A percentile compares a stretch with the other conserved stretches of the same genome.
Evolutionary conservation across 2,797 vertebrate species (phyloP).

Genomic region (Lagothrix lagotricha): DNA sequence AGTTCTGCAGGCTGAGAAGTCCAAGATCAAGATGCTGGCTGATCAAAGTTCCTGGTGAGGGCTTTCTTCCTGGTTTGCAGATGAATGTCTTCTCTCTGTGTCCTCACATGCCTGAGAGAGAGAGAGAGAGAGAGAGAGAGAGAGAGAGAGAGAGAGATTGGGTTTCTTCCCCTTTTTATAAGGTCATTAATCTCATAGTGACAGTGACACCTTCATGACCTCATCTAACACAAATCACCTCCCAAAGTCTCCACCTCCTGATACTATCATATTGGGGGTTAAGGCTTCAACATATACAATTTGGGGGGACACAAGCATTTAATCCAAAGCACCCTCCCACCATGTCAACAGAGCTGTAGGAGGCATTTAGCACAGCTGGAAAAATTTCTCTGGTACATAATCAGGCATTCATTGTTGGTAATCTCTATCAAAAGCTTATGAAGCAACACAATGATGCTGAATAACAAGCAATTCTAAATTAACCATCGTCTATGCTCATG

Average conservation of each 20-base stretch:
- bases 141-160: too few relatives aligned
- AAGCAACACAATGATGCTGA: conserved; percentile 8
- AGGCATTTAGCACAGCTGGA: conserved; percentile 19
- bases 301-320: neutral
- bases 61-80: neutral
- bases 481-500: neutral
- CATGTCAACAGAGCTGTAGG: neutral
- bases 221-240: neutral
- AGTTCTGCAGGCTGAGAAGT: neutral
- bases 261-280: neutral
- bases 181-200: neutral
- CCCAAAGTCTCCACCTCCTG: neutral
- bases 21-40: neutral
- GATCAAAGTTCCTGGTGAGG: neutral
- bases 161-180: neutral
- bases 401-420: neutral
- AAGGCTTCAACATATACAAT: neutral
- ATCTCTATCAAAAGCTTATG: conserved; percentile 8
- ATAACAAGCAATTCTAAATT: neutral
- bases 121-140: neutral
- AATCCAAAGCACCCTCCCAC: neutral
- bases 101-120: neutral
- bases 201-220: neutral
- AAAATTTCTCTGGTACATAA: conserved; percentile 33
- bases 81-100: neutral